Base-by-base conservation (phyloP, 2,888 invertebrate genomes). In the Parnassius mnemosyne region DNA sequence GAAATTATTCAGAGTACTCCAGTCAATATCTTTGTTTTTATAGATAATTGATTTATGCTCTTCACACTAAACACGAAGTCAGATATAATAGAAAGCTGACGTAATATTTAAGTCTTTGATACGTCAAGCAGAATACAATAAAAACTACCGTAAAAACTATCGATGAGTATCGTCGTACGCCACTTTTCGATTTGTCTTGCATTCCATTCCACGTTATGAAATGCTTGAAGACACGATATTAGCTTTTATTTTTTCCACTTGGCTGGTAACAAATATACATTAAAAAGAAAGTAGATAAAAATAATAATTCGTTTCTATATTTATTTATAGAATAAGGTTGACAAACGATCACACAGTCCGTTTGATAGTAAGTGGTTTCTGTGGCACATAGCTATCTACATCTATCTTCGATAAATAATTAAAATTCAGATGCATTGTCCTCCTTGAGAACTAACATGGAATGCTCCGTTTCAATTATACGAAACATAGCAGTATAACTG, bases 181-280 rank as follows among this genome's bases (percentile, higher is more conserved):
- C 51, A 54, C 59, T 59, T 60, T 56, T 43, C 60, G 55, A 64
- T 60, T 59, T 52, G 55, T 57, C 63, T 51, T 53, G 63, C 55
- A 54, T 60, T 62, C 63, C 54, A 43, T 12, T 13, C 34, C 16
- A 16, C 11, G 47, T 53, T 63, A 47, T 53, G 43, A 41, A 60
- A 60, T 59, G 44, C 34, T 52, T 25, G 25, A 70, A 67, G 71
- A 74, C 73, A 76, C 80, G 76, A 70, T 73, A 70, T 66, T 59
- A 67, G 68, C 75, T 76, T 82, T 81, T 80, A 80, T 81, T 77
- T 69, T 70, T 72, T 68, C 76, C 74, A 34, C 80, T 53, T 53
- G 53, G 34, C 34, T 41, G 10, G 25, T 13, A 7, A 44, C 50
- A 61, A 54, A 41, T 7, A 16, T 2, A 42, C 16, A 20, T 12